Conservation (phyloP, 2,797 vertebrate genomes). For the Pipistrellus pipistrellus region DNA sequence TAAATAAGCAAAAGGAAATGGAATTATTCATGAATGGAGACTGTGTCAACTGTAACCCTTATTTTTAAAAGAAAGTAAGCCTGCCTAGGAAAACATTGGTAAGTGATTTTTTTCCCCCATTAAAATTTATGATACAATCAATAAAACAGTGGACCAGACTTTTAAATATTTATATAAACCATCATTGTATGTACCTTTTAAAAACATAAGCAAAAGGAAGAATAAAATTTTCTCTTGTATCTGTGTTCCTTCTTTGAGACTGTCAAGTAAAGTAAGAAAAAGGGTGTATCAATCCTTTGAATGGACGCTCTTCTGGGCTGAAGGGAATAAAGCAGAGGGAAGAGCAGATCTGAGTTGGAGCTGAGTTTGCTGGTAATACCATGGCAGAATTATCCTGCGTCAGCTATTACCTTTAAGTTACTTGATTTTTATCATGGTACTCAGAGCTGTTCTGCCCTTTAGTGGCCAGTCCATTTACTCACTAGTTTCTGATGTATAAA, state of each 20-base stretch:
- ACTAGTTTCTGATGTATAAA: background rate
- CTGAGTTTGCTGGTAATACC: background rate
- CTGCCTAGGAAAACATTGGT: background rate
- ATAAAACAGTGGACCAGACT: background rate
- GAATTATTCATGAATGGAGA: background rate
- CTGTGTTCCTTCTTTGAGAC: background rate
- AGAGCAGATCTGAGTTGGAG: background rate
- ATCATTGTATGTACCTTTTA: background rate
- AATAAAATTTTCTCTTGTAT: background rate
- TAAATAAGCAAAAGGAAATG: slow-evolving; percentile 41
- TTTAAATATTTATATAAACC: background rate
- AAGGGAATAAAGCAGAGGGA: background rate
- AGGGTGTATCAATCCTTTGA: background rate
- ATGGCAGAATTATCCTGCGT: background rate
- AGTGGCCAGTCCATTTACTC: background rate
- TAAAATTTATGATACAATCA: background rate
- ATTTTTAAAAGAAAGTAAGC: slow-evolving; percentile 21
- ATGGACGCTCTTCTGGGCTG: background rate
- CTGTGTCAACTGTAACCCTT: background rate
- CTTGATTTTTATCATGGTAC: background rate
- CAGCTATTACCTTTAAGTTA: background rate
- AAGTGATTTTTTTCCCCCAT: background rate
- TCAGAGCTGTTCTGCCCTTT: background rate
- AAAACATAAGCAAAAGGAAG: slow-evolving; percentile 9
- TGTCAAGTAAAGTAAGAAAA: slow-evolving; percentile 29